Evolutionary conservation across 2,888 invertebrate genomes (phyloP).

Genomic region (Patella depressa): DNA sequence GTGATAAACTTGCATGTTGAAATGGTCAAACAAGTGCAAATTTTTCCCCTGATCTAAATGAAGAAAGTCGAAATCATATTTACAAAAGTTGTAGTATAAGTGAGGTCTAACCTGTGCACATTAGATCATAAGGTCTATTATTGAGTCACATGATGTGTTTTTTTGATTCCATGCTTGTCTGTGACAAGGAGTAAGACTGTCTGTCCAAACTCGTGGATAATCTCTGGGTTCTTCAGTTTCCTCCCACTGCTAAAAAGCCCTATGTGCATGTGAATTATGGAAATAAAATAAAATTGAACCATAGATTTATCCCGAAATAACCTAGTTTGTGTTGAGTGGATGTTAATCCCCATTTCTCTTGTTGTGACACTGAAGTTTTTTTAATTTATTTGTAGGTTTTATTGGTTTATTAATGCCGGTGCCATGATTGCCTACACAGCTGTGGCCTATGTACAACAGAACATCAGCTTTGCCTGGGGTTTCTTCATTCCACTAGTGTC

Average conservation of each 20-base stretch:
- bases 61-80: too few relatives aligned
- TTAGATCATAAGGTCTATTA: too few relatives aligned
- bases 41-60: too few relatives aligned
- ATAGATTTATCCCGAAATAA: background rate
- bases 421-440: slow-evolving; percentile 59
- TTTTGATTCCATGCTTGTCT: too few relatives aligned
- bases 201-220: background rate
- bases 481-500: slow-evolving; percentile 60
- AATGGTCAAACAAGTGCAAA: too few relatives aligned
- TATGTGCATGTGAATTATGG: background rate
- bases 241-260: background rate
- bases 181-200: background rate
- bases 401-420: slow-evolving; percentile 68
- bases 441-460: slow-evolving; percentile 65
- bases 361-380: background rate
- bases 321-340: too few relatives aligned
- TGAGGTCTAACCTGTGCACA: too few relatives aligned
- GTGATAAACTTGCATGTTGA: too few relatives aligned
- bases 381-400: slow-evolving; percentile 54
- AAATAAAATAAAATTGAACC: background rate
- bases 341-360: background rate
- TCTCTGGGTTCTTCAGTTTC: background rate
- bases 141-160: too few relatives aligned
- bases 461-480: slow-evolving; percentile 62
- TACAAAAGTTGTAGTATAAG: too few relatives aligned